Evolutionary conservation across 2,888 invertebrate species (phyloP), one percentile per base, ranked within the genome.

Genomic region (Zaprionus lineosus): DNA sequence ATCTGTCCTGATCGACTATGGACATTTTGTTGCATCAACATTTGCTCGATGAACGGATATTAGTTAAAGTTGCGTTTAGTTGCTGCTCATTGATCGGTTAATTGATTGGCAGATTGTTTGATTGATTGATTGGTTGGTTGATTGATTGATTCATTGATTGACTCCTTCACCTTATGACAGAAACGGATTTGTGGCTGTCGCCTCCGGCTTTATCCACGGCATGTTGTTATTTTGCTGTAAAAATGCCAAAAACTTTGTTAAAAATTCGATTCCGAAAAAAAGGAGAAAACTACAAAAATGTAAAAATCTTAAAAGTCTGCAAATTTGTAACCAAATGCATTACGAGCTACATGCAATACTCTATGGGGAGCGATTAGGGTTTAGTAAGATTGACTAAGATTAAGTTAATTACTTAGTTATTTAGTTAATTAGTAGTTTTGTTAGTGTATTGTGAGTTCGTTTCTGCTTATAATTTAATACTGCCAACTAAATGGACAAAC

Each of bases 181-280:
- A 89, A 90, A 90, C 81, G 90, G 90, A 88, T 90, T 90, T 71
- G 89, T 90, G 82, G 90, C 87, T 70, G 87, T 71, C 82, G 89
- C 88, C 86, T 90, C 90, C 61, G 90, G 88, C 73, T 90, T 89
- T 26, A 89, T 84, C 90, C 90, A 90, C 81, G 89, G 88, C 87
- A 89, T 87, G 60, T 88, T 88, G 74, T 89, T 89, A 56, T 88
- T 88, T 71, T 86, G 86, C 87, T 88, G 84, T 9, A 87, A 88
- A 18, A 14, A 51, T 43, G 28, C 4, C 19, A 6, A 48, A 29
- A 26, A n/a, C n/a, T n/a, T 57, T 9, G 66, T 19, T 67, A 24
- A 4, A 41, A n/a, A n/a, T n/a, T n/a, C n/a, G n/a, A n/a, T n/a
- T 48, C 18, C 6, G 3, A 12, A 44, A 18, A 11, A 31, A 6